A percentile compares a stretch with the other conserved stretches of the same genome.
Evolutionary conservation across 2,113 vertebrate genomes (phyloP).

Genomic region (Willisornis vidua): DNA sequence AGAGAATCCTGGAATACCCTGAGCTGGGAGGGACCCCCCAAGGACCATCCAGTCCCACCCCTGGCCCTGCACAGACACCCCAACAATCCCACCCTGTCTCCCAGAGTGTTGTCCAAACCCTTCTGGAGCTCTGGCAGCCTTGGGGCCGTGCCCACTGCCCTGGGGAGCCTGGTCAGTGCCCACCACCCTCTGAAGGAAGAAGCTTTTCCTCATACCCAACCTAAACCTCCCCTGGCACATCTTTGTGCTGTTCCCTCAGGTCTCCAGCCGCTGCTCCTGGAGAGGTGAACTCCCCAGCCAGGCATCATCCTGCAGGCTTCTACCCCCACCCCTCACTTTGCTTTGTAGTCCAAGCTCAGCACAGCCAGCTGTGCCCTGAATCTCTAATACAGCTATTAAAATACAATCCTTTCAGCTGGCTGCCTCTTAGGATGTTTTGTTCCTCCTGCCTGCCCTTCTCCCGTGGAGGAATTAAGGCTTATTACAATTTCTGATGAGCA

Average conservation of each 20-base stretch:
- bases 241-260: neutral
- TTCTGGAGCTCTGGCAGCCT: neutral
- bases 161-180: neutral
- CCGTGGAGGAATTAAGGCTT: neutral
- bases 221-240: neutral
- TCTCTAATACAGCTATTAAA: neutral
- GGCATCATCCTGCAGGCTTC: neutral
- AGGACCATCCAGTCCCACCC: no score
- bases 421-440: neutral
- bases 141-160: neutral
- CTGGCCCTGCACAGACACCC: no score
- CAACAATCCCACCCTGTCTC: no score
- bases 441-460: neutral
- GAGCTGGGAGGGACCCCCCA: no score
- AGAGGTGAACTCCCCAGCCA: neutral
- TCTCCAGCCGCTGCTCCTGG: neutral
- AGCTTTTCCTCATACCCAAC: neutral
- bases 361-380: rapidly evolving
- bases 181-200: neutral
- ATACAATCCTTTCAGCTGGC: neutral
- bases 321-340: neutral
- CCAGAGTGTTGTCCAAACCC: no score
- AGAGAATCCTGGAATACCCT: no score
- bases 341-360: neutral
- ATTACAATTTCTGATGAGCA: neutral